phyloP scores from a whole-genome alignment of 1,140 invertebrate species.

The Pseudomyrmex cubaensis region DNA sequence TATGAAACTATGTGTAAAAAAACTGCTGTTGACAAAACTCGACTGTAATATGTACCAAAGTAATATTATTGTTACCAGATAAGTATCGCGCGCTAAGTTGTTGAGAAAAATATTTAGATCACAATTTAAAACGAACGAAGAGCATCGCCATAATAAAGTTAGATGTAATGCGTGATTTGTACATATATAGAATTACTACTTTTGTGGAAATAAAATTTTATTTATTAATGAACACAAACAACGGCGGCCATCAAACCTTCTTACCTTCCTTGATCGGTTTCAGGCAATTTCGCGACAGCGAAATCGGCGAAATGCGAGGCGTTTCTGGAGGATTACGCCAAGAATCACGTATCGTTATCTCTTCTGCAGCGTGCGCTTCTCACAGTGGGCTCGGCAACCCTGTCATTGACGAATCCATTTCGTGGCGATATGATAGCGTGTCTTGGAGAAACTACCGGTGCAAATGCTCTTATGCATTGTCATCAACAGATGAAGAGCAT shows the following conservation, averaged over 20 bases:
- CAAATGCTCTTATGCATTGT: constrained; percentile 89
- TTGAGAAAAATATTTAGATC: constrained; percentile 3
- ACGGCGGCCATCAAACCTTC: constrained; percentile 21
- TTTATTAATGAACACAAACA: constrained; percentile 57
- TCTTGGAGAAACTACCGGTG: constrained; percentile 95
- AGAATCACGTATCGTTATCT: constrained; percentile 90
- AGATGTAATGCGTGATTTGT: constrained; percentile 47
- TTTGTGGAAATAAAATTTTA: constrained; percentile 75
- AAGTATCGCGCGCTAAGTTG: constrained; percentile 26
- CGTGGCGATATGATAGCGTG: constrained; percentile 97
- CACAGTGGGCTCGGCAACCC: constrained; percentile 91
- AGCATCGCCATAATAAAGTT: constrained; percentile 27
- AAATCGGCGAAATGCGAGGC: constrained; percentile 60
- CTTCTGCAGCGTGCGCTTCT: constrained; percentile 91
- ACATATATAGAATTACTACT: constrained; percentile 40
- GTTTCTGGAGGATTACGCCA: constrained; percentile 85
- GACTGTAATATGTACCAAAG: constrained; percentile 74
- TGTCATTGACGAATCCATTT: constrained; percentile 90
- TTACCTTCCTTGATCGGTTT: constrained; percentile 73
- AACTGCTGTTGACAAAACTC: background rate
- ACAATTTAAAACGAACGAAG: background rate
- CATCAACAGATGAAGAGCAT: constrained; percentile 88
- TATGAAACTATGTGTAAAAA: background rate
- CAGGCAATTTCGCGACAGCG: constrained; percentile 72
- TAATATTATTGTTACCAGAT: constrained; percentile 62